Evolutionary conservation across 2,113 vertebrate species (phyloP).

Genomic region (Varanus komodoensis): DNA sequence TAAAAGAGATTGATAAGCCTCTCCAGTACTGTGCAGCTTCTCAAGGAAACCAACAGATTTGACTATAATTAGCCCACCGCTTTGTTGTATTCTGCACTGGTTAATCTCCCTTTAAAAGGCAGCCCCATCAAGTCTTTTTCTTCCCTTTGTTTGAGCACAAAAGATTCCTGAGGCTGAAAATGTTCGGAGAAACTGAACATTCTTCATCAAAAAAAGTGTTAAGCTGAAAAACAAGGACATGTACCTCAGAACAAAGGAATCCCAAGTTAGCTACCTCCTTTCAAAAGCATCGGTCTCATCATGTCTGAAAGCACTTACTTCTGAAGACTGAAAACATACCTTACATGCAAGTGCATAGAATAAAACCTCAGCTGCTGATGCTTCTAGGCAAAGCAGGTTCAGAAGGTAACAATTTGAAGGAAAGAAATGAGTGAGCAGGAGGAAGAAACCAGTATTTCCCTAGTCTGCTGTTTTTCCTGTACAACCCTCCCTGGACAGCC

Average conservation of each 20-base stretch:
- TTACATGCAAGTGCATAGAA: neutral
- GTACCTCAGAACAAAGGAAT: neutral
- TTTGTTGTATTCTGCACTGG: conserved; percentile 40
- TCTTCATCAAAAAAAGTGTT: conserved; percentile 25
- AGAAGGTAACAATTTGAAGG: neutral
- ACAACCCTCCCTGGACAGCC: neutral
- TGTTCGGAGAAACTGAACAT: neutral
- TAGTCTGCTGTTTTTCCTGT: neutral
- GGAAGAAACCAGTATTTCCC: neutral
- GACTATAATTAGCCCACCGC: conserved; percentile 46
- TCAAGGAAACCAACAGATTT: conserved; percentile 32
- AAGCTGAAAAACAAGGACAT: neutral
- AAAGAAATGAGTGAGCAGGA: neutral
- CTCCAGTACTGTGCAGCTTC: conserved; percentile 28
- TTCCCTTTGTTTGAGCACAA: conserved; percentile 40
- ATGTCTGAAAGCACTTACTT: neutral
- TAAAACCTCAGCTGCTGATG: neutral
- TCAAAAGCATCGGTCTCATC: neutral
- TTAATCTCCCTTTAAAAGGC: conserved; percentile 41
- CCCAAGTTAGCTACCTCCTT: neutral
- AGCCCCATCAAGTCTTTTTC: conserved; percentile 18
- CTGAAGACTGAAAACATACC: neutral
- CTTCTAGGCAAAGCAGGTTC: neutral
- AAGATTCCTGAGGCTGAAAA: conserved; percentile 26
- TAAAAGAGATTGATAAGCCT: conserved; percentile 29